Evolutionary conservation across 2,888 invertebrate genomes (phyloP), one percentile per base, ranked within the genome.

Genomic region (Sinhomidia bicolor): DNA sequence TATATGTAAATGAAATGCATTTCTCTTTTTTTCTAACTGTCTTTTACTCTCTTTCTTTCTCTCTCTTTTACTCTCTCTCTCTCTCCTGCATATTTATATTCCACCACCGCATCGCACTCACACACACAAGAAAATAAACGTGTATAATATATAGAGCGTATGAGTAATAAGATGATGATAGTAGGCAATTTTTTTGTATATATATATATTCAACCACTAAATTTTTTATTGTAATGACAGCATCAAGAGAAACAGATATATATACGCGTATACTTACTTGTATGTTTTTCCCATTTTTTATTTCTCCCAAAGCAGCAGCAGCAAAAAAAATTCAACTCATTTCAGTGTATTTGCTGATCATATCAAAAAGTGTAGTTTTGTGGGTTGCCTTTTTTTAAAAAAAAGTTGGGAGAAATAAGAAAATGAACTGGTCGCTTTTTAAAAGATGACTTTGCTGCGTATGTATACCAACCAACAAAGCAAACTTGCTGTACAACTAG

Each of bases 1-100:
- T 60, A 29, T 57, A 41, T 87, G 87, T 87, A 87, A 87, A 87
- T 87, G 57, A 76, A 87, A 81, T 87, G 81, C 81, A 87, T 65
- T 23, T 51, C 36, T 14, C 4, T 54, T 78, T 54, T 51, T 82
- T 68, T n/a, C 36, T 29, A 47, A 32, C 26, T 41, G 17, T 32
- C 12, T 71, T 51, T 36, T 51, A 41, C 81, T 65, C 80, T 17
- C 57, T 23, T 10, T 41, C 51, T 41, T 41, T 14, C 14, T 57
- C 57, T 6, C 57, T 32, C 12, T 71, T 51, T 36, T 51, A 41
- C 60, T 23, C 54, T 60, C n/a, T 26, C 60, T 60, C 44, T 74
- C n/a, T 26, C 36, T 65, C 68, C 14, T 79, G 65, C 85, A 78
- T 85, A 85, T 78, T 85, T 68, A 79, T 60, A 76, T 57, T 10